Evolutionary conservation across 1,140 invertebrate species (phyloP).

Genomic region (Anthonomus grandis): DNA sequence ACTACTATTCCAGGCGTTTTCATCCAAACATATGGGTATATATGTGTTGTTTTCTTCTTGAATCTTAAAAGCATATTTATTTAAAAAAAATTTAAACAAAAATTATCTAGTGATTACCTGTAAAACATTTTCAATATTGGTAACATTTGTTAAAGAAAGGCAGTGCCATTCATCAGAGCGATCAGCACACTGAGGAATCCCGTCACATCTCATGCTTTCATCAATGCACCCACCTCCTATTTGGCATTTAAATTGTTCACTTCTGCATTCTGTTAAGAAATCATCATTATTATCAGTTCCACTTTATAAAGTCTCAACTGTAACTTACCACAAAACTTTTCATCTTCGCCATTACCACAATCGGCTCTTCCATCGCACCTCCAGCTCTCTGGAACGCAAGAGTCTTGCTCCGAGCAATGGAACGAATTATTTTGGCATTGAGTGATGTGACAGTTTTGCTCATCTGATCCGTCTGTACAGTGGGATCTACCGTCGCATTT

Average conservation of each 20-base stretch:
- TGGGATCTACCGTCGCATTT: constrained; percentile 66
- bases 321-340: constrained; percentile 55
- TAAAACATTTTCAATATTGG: constrained; percentile 29
- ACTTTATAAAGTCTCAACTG: not conserved
- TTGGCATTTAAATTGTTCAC: constrained; percentile 58
- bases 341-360: constrained; percentile 64
- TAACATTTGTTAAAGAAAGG: constrained; percentile 34
- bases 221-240: constrained; percentile 61
- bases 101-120: constrained; percentile 11
- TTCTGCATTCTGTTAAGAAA: constrained; percentile 52
- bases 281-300: not conserved
- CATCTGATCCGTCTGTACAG: constrained; percentile 63
- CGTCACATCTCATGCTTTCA: constrained; percentile 56
- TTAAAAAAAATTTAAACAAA: not conserved
- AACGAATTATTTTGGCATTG: constrained; percentile 57
- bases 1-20: constrained; percentile 54
- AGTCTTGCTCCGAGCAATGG: constrained; percentile 55
- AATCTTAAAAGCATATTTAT: constrained; percentile 26
- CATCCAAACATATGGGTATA: constrained; percentile 50
- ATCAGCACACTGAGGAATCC: constrained; percentile 60
- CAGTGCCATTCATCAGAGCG: constrained; percentile 64
- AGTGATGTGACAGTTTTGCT: constrained; percentile 56
- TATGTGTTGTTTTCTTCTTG: constrained; percentile 47
- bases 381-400: constrained; percentile 57
- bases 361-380: constrained; percentile 62